Evolutionary conservation across 30 jellyfish, hydroid and myxozoan species (phyloP), one percentile per base, ranked within the genome.

Genomic region (Hydractinia echinata): DNA sequence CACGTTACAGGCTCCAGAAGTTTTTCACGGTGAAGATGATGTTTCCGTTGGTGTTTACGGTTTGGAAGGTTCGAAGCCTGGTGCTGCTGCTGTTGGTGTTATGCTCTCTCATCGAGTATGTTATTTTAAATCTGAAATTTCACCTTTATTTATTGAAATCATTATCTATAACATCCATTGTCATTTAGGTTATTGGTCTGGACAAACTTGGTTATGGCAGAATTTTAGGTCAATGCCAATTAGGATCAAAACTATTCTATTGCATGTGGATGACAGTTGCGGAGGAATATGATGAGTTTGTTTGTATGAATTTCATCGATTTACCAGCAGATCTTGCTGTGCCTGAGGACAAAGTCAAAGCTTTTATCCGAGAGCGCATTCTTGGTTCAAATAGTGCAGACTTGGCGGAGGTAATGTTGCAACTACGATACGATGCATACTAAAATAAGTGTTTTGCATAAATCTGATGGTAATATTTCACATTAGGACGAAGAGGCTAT

Each of bases 181-280:
- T 30, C 44, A 30, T 30, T 30, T 30, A 30, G 44, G 44, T 30
- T 30, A 30, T 30, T 30, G 44, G 44, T 30, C 44, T 86, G 76
- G 87, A 86, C 62, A 71, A 81, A 80, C 13, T 21, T 18, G 95
- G 95, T 16, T 74, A 79, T 44, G 95, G 95, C 39, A 82, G 91
- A 8, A 60, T 86, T 19, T 82, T 86, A 5, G 95, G 95, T 10
- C 95, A 86, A 62, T 86, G 95, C 71, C 83, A 19, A 30, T 79
- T 78, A 53, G 90, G 93, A 6, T 73, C 95, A 3, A 86, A 86
- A 67, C 68, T 86, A 19, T 86, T 80, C 55, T 86, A 86, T 55
- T 80, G 91, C 77, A 86, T 86, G 95, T 86, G 95, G 95, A 67
- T 67, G 77, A 86, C 95, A 53, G 86, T 81, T 5, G 95, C 95